Evolutionary conservation across 1,140 invertebrate genomes (phyloP).

Genomic region (Colletes latitarsis): DNA sequence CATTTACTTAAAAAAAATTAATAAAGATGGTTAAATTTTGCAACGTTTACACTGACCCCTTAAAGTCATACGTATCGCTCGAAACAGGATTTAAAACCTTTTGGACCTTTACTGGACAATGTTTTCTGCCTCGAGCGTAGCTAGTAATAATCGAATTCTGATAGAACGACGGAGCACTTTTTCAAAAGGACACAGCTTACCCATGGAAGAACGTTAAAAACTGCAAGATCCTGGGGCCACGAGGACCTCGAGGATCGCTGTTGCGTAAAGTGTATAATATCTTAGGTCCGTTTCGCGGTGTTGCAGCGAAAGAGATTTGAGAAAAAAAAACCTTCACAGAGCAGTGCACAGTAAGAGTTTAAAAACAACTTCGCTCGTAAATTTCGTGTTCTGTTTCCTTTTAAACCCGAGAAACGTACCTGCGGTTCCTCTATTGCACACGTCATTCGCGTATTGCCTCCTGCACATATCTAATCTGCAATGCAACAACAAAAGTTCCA

Average conservation of each 20-base stretch:
- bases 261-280: conserved; percentile 3
- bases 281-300: background rate
- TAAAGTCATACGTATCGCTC: too few species aligned
- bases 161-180: too few species aligned
- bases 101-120: too few species aligned
- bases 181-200: background rate
- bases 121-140: too few species aligned
- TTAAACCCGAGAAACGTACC: conserved; percentile 85
- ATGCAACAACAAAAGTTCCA: conserved; percentile 81
- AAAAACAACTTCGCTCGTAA: conserved; percentile 13
- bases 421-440: conserved; percentile 98
- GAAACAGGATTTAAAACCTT: too few species aligned
- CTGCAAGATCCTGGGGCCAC: background rate
- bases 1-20: too few species aligned
- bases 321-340: conserved; percentile 42
- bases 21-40: too few species aligned
- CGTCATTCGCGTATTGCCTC: conserved; percentile 95
- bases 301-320: conserved; percentile 5
- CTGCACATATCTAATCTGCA: conserved; percentile 99
- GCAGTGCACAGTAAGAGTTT: conserved; percentile 45
- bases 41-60: too few species aligned
- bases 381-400: conserved; percentile 25
- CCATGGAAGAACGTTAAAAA: background rate
- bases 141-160: too few species aligned
- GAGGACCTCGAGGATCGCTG: background rate